Evolutionary conservation across 2,797 vertebrate species (phyloP), one percentile per base, ranked within the genome.

Genomic region (Phrynocephalus guinanensis): DNA sequence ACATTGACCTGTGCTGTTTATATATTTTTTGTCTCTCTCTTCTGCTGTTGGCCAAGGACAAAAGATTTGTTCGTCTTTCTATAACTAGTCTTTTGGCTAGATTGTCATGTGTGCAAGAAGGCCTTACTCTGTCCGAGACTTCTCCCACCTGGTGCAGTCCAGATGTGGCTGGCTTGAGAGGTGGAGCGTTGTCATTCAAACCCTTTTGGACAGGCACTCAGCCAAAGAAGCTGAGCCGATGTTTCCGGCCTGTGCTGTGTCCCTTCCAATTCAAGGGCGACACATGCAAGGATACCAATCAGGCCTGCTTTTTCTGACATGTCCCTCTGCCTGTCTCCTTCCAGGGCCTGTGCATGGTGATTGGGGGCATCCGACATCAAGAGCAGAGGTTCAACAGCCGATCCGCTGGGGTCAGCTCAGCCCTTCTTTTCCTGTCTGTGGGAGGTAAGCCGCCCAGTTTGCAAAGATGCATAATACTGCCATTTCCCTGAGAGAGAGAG

Each of bases 321-420:
- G 13, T 13, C 16, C 18, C 13, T 20, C 60, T 2, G 60, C 60
- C 18, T 63, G 15, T 63, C 60, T 63, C 60, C 60, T 63, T 88
- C 1, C 66, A 99, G 98, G 98, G 98, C 6, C 94, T 98, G 87
- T 98, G 98, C 90, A 98, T 98, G 98, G 97, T 99, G 68, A 98
- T 98, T 0, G 98, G 98, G 16, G 98, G 98, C 18, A 96, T 98
- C 92, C 96, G 94, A 91, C 98, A 98, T 95, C 97, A 96, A 22
- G 98, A 99, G 93, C 98, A 98, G 93, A 95, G 97, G 26, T 98
- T 98, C 95, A 98, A 98, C 96, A 98, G 98, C 85, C 96, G 98
- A 48, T 99, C 97, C 0, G 97, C 98, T 0, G 98, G 98, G 0
- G 97, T 98, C 92, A 97, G 98, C 95, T 97, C 98, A 0, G 97